Base-by-base conservation (phyloP, 1,140 invertebrate genomes). In the Meloidogyne chitwoodi region DNA sequence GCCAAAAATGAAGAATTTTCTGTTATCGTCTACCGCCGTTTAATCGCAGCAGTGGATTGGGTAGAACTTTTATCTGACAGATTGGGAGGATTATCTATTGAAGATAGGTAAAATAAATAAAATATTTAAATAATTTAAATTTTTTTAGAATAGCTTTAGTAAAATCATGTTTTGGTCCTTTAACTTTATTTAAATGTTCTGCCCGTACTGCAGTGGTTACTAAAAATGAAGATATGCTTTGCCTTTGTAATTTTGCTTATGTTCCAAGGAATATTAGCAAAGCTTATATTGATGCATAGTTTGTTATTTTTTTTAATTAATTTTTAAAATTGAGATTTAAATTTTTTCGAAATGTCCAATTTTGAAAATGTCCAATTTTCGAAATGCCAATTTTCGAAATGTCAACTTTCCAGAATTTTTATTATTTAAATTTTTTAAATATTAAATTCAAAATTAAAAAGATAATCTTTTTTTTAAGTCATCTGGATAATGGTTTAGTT, bases 21-120 rank as follows among this genome's bases (percentile, higher is more conserved):
- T 44, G 66, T 79, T 24, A 84, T 85, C 68, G 84, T 84, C 10
- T 87, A 87, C 76, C 77, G 84, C 14, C 66, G 84, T 41, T 71
- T 85, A 31, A 86, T 85, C n/a, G 84, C 84, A 12, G 83, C 86
- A n/a, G 86, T 85, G 71, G 84, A 85, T 77, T 85, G 84, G 84
- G 86, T 85, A 1, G 86, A 85, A 29, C 34, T 71, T 38, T 62
- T 85, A 27, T 76, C 84, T 16, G 86, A 87, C 34, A 68, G 85
- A 70, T 62, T 85, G 74, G 80, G 75, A 10, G 82, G 76, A 4
- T 68, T 84, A 24, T 76, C 63, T 3, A 66, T 68, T 34, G 84
- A 86, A 34, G 80, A 87, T 66, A 85, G 83, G 48, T 27, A 24
- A 0, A 48, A 5, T 56, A 12, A 34, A 4, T 34, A 34, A 34